Evolutionary conservation across 2,113 vertebrate genomes (phyloP).

Genomic region (Butastur rufipennis): DNA sequence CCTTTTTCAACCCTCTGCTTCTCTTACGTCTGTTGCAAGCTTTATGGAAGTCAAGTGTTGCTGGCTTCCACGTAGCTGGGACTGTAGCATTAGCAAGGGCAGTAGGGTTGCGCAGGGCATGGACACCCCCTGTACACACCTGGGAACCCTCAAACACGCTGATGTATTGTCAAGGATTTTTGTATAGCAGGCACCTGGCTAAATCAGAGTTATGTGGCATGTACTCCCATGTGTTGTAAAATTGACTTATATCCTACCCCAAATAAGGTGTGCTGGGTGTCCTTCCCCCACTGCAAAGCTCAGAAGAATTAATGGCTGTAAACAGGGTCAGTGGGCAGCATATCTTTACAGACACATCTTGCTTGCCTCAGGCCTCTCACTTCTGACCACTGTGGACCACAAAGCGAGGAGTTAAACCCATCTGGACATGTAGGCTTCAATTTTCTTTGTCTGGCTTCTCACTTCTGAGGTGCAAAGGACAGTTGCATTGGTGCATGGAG

Average conservation of each 20-base stretch:
- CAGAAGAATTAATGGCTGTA: not conserved
- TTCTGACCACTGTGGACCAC: not conserved
- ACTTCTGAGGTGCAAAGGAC: not conserved
- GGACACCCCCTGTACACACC: too few species aligned
- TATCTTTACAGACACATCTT: not conserved
- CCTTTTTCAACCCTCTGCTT: not conserved
- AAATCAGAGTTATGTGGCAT: not conserved
- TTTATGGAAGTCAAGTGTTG: not conserved
- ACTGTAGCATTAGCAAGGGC: not conserved
- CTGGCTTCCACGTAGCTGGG: not conserved
- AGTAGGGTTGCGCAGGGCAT: not conserved
- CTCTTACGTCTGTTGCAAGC: not conserved
- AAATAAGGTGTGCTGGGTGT: not conserved
- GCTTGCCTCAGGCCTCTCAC: not conserved
- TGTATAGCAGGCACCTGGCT: not conserved
- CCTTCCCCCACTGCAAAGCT: not conserved
- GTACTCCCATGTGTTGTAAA: not conserved
- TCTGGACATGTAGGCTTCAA: not conserved
- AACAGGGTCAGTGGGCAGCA: accelerated
- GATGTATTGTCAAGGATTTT: not conserved
- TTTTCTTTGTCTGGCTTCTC: not conserved
- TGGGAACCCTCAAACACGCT: not conserved
- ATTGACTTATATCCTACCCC: not conserved
- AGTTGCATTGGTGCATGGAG: not conserved
- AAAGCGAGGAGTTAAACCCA: not conserved